Evolutionary conservation across 1,140 invertebrate genomes (phyloP).

Genomic region (Antheraea mylitta): DNA sequence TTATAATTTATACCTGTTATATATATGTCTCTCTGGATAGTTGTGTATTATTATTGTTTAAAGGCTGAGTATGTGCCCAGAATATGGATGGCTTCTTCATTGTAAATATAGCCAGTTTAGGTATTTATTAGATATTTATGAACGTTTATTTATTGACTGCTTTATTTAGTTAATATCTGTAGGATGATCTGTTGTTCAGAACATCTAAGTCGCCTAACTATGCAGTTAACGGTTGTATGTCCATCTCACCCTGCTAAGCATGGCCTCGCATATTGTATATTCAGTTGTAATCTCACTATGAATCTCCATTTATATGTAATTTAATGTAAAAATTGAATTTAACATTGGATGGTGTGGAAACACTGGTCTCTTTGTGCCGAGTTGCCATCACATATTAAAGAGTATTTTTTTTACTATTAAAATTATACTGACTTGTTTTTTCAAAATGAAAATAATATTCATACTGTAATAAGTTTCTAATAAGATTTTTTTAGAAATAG

Average conservation of each 20-base stretch:
- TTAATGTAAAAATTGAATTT: conserved; percentile 61
- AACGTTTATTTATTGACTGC: conserved; percentile 78
- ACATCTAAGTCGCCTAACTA: conserved; percentile 55
- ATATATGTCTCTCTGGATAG: conserved; percentile 54
- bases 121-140: conserved; percentile 79
- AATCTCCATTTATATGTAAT: conserved; percentile 57
- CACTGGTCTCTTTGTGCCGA: conserved; percentile 16
- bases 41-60: conserved; percentile 76
- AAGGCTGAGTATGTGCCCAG: conserved; percentile 67
- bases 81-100: conserved; percentile 54
- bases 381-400: background rate
- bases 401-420: conserved; percentile 10
- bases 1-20: conserved; percentile 77
- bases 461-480: background rate
- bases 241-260: conserved; percentile 70
- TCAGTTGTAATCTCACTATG: conserved; percentile 72
- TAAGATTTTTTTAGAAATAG: background rate
- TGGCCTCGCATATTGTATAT: conserved; percentile 65
- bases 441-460: background rate
- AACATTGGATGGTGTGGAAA: conserved; percentile 74
- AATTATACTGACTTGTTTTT: background rate
- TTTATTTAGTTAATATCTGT: conserved; percentile 73
- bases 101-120: conserved; percentile 77
- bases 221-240: conserved; percentile 66
- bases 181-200: conserved; percentile 29